Conservation (phyloP, 2,797 vertebrate species). For the Petrocephalus sullivani region DNA sequence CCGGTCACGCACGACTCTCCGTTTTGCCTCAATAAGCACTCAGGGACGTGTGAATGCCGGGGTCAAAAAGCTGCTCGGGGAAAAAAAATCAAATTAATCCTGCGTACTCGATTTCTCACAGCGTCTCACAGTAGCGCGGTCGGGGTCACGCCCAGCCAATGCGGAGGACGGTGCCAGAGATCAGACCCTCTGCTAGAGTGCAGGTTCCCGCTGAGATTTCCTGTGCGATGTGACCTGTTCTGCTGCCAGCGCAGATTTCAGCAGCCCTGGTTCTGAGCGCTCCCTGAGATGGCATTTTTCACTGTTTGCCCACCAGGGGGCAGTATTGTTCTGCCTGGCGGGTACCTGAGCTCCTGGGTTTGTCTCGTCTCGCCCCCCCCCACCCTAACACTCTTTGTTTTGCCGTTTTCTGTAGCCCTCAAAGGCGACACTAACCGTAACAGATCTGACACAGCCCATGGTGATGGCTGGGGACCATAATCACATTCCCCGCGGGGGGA, state of each 20-base stretch:
- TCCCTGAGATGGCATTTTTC: not conserved
- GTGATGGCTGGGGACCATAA: slow-evolving; percentile 19
- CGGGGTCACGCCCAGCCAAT: not conserved
- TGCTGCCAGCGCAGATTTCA: not conserved
- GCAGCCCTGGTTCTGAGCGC: not conserved
- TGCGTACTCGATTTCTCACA: not conserved
- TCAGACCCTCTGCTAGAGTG: not conserved
- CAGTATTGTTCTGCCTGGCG: slow-evolving; percentile 59
- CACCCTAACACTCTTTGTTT: slow-evolving; percentile 13
- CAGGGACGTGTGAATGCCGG: not conserved
- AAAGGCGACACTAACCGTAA: slow-evolving; percentile 21
- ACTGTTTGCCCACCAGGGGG: slow-evolving; percentile 56
- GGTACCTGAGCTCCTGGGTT: not conserved
- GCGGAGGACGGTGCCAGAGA: not conserved
- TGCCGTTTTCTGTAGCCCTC: slow-evolving; percentile 31
- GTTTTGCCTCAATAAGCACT: not conserved
- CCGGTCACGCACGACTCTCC: not conserved
- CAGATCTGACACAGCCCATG: slow-evolving; percentile 20
- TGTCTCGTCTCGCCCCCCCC: not conserved
- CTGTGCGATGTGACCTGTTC: not conserved
- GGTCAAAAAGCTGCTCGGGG: not conserved
- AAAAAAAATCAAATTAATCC: not conserved
- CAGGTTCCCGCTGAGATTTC: not conserved
- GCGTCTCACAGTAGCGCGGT: not conserved
- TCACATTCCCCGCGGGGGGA: slow-evolving; percentile 19